Evolutionary conservation across 2,113 vertebrate genomes (phyloP).

Genomic region (Thomomys bottae): DNA sequence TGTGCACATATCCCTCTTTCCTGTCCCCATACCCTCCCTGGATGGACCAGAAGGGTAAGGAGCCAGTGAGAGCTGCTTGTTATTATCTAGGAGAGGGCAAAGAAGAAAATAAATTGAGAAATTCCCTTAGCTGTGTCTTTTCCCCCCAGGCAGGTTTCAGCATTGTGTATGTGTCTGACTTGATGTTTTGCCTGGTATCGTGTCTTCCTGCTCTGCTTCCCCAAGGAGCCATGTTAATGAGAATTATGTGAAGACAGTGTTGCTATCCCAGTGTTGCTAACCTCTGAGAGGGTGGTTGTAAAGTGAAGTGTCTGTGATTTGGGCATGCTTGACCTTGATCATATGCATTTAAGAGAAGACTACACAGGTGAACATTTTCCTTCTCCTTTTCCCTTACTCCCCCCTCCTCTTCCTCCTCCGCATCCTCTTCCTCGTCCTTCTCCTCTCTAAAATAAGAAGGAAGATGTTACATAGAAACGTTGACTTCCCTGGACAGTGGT

Average conservation of each 20-base stretch:
- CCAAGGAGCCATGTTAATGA: slow-evolving; percentile 76
- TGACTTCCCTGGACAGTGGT: no score
- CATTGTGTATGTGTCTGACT: slow-evolving; percentile 43
- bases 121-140: slow-evolving; percentile 70
- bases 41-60: neutral
- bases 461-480: neutral
- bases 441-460: neutral
- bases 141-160: slow-evolving; percentile 66
- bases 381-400: no score
- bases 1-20: accelerated
- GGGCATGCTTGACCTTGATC: slow-evolving; percentile 74
- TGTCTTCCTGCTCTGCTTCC: slow-evolving; percentile 61
- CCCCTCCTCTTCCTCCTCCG: no score
- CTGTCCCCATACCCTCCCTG: neutral
- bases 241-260: slow-evolving; percentile 69
- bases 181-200: slow-evolving; percentile 43
- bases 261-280: slow-evolving; percentile 41
- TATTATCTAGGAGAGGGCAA: slow-evolving; percentile 61
- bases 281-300: slow-evolving; percentile 37
- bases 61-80: slow-evolving; percentile 11
- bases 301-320: slow-evolving; percentile 58
- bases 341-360: slow-evolving; percentile 51
- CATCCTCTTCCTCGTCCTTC: no score
- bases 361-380: neutral
- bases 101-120: slow-evolving; percentile 76